phyloP scores from a whole-genome alignment of 2,113 vertebrate genomes.

The Puma concolor region DNA sequence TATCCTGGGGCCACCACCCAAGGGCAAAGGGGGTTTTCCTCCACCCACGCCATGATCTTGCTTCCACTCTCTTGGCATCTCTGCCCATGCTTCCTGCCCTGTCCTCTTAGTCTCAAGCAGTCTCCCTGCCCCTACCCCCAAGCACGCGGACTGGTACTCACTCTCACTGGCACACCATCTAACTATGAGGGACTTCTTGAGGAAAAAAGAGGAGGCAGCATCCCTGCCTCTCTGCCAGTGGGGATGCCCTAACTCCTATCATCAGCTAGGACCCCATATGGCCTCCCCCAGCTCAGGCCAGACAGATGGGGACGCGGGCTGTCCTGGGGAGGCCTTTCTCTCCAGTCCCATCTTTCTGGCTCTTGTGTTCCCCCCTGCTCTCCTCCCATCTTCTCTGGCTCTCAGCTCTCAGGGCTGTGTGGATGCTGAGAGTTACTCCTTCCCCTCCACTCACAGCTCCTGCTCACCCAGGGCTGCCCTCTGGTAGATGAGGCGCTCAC shows the following conservation, averaged over 20 bases:
- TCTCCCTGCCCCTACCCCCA: accelerated
- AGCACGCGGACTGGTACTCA: too few species aligned
- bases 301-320: background rate
- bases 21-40: constrained; percentile 48
- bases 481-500: background rate
- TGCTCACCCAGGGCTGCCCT: background rate
- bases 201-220: background rate
- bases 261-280: background rate
- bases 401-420: background rate
- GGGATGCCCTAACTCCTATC: background rate
- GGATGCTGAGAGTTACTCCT: background rate
- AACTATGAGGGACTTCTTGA: background rate
- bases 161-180: background rate
- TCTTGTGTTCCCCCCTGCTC: background rate
- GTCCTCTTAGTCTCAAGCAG: background rate
- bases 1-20: constrained; percentile 1
- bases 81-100: background rate
- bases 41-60: background rate
- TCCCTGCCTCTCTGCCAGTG: background rate
- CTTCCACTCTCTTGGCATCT: background rate
- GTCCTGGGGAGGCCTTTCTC: background rate
- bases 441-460: background rate
- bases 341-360: background rate
- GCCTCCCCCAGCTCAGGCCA: background rate
- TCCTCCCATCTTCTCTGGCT: background rate